A percentile compares a stretch with the other conserved stretches of the same genome.
Conservation (phyloP, 1,140 invertebrate genomes). For the Cherax quadricarinatus region DNA sequence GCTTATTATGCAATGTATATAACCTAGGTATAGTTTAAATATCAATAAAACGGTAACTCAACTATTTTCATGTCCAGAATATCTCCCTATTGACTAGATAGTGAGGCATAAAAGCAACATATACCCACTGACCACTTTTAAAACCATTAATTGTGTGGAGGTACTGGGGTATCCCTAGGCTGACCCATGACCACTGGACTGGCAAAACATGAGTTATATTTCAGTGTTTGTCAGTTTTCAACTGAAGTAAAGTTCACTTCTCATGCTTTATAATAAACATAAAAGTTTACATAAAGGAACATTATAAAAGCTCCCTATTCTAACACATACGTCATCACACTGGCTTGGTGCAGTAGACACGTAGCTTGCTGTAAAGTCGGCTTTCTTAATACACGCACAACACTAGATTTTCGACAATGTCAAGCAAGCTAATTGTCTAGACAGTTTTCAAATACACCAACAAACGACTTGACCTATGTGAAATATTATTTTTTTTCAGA, state of each 20-base stretch:
- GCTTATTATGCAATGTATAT: slow-evolving; percentile 15
- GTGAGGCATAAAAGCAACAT: slow-evolving; percentile 20
- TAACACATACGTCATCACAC: slow-evolving; percentile 52
- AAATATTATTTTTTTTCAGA: slow-evolving; percentile 51
- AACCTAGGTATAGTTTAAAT: slow-evolving; percentile 52
- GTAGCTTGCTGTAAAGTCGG: slow-evolving; percentile 51
- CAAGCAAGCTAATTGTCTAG: slow-evolving; percentile 60
- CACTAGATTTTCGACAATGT: slow-evolving; percentile 52
- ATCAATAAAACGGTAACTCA: slow-evolving; percentile 64
- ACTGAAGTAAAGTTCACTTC: slow-evolving; percentile 46
- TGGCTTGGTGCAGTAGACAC: slow-evolving; percentile 54
- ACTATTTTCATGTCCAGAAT: slow-evolving; percentile 53
- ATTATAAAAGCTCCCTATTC: slow-evolving; percentile 45
- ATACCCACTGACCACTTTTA: background rate
- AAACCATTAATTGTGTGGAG: slow-evolving; percentile 12
- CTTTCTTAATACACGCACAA: slow-evolving; percentile 49
- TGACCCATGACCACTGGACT: slow-evolving; percentile 8
- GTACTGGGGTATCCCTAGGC: background rate
- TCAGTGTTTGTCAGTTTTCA: slow-evolving; percentile 17
- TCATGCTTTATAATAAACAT: slow-evolving; percentile 34
- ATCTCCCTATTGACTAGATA: slow-evolving; percentile 32
- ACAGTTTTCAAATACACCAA: slow-evolving; percentile 57
- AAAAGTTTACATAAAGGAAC: slow-evolving; percentile 46
- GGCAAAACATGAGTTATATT: slow-evolving; percentile 16
- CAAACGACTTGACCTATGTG: slow-evolving; percentile 53